Conservation (phyloP, 2,888 invertebrate genomes). For the Caenorhabditis japonica region DNA sequence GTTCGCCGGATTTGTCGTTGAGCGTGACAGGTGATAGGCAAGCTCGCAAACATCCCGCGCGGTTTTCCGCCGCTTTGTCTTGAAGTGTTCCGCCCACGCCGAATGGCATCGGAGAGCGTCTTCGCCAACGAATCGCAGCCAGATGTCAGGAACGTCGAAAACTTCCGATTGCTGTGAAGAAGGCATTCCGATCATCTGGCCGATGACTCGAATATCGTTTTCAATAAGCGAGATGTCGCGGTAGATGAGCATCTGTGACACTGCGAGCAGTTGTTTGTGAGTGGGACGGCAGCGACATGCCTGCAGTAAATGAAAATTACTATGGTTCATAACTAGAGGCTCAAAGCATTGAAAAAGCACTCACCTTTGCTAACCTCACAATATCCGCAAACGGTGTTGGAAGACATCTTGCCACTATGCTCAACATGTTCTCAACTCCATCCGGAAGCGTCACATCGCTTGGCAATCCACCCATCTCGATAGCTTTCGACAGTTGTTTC, state of each 20-base stretch:
- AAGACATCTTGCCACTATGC: conserved; percentile 48
- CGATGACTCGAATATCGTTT: conserved; percentile 33
- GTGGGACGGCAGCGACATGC: conserved; percentile 50
- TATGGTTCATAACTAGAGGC: too few species aligned
- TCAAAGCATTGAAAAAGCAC: too few species aligned
- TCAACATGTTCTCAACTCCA: conserved; percentile 49
- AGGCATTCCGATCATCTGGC: conserved; percentile 17
- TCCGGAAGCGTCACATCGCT: conserved; percentile 33
- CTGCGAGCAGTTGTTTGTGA: conserved; percentile 56
- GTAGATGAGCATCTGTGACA: conserved; percentile 51
- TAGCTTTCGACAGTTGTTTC: conserved; percentile 55
- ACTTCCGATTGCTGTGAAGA: conserved; percentile 9
- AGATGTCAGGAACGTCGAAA: conserved; percentile 36
- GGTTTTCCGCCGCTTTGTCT: conserved; percentile 60
- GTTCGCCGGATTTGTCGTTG: conserved; percentile 37
- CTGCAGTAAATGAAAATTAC: conserved; percentile 18
- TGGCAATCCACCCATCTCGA: conserved; percentile 48
- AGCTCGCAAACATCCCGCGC: conserved; percentile 65
- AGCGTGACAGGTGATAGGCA: conserved; percentile 68
- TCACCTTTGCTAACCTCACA: conserved; percentile 27
- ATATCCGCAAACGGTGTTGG: conserved; percentile 38
- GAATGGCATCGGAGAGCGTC: conserved; percentile 54
- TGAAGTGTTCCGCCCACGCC: conserved; percentile 66
- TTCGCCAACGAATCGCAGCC: conserved; percentile 44
- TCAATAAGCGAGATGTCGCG: conserved; percentile 45